A percentile compares a stretch with the other conserved stretches of the same genome.
Evolutionary conservation across 64 coral and sea anemone genomes (phyloP).

Genomic region (Anthopleura sola): DNA sequence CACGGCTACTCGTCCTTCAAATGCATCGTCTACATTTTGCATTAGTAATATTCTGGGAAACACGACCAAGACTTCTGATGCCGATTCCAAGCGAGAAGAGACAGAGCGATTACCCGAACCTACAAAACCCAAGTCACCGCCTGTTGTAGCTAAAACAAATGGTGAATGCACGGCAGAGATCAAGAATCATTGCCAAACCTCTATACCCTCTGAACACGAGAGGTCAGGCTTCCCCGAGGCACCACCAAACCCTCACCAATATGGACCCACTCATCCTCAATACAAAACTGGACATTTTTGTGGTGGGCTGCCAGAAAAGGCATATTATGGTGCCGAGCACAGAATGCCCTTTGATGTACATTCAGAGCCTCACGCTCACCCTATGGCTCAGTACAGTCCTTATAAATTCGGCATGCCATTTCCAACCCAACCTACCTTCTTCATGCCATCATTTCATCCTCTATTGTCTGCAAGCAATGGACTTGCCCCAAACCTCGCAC

Average conservation of each 20-base stretch:
- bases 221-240: background rate
- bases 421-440: conserved; percentile 59
- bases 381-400: conserved; percentile 40
- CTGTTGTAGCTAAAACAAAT: background rate
- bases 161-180: conserved; percentile 2
- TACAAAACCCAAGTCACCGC: background rate
- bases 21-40: conserved; percentile 45
- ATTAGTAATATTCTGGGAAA: conserved; percentile 76
- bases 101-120: background rate
- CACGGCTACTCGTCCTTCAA: background rate
- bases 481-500: conserved; percentile 62
- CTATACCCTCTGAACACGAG: background rate
- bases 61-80: background rate
- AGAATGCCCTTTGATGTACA: conserved; percentile 35
- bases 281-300: conserved; percentile 6
- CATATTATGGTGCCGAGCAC: conserved; percentile 16
- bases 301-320: conserved; percentile 12
- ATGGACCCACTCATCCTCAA: conserved; percentile 17
- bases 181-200: background rate
- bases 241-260: background rate
- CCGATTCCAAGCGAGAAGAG: background rate
- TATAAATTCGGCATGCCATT: conserved; percentile 71
- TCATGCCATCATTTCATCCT: conserved; percentile 74
- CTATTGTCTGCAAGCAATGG: conserved; percentile 61
- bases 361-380: conserved; percentile 24